Base-by-base conservation (phyloP, 2,888 invertebrate genomes). In the Rotaria magnacalcarata region DNA sequence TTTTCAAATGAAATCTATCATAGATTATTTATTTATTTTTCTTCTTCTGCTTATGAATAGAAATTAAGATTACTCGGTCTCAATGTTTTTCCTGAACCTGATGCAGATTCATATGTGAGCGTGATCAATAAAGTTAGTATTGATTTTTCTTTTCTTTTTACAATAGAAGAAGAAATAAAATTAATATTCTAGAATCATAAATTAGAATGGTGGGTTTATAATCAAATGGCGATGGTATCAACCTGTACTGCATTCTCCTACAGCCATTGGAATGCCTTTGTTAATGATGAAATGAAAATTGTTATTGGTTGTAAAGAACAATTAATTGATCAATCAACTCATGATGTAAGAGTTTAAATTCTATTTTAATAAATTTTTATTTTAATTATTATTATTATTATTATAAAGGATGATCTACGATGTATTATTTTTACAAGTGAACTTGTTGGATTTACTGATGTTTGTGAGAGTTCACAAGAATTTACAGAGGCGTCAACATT, bases 101-200 rank as follows among this genome's bases (percentile, higher is more conserved):
- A 91, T 87, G 91, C 91, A 0, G 88, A 89, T 47, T 90, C 90
- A 87, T 91, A 90, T 88, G 91, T 91, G 88, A 90, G 89, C 87
- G 89, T 90, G 41, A 90, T 90, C 85, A 89, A 89, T 86, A 91
- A 91, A 89, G 90, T 90, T 87, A 87, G 87, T 56, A 7, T 34
- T 41, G 27, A 10, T 54, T 52, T 0, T 19, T 21, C 85, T 85
- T 19, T 80, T 56, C 47, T 75, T 75, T 54, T 60, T 47, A 50
- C n/a, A 67, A 52, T 52, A 14, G n/a, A 27, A 27, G 11, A 67
- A 67, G 14, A 27, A 27, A 67, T n/a, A 19, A 7, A 60, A 60
- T 27, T 1, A 27, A 5, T 27, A 3, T 41, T 41, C 3, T 87
- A 90, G 90, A 89, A 90, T 87, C 87, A 89, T 60, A 88, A 89